These are phyloP conservation scores for Watsonalla cultraria DNA, from an alignment of 2,888 invertebrate genomes.

Conservation along the genomic window DNA sequence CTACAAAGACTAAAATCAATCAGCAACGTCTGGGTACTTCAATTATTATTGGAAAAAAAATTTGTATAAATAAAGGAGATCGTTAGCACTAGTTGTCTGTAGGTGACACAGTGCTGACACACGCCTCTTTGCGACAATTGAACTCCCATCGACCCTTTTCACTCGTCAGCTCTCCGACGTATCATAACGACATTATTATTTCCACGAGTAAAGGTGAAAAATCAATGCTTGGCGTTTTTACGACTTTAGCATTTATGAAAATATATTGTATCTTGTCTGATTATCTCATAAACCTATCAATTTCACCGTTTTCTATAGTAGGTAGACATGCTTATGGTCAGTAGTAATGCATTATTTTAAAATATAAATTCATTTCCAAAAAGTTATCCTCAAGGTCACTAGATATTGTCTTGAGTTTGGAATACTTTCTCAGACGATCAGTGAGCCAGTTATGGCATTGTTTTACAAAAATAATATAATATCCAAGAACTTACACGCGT, in stretches of 20 bases:
- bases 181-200: conserved; percentile 6
- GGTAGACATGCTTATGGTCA: too few relatives aligned
- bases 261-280: background rate
- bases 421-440: too few relatives aligned
- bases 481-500: too few relatives aligned
- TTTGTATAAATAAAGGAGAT: conserved; percentile 28
- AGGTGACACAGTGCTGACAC: conserved; percentile 56
- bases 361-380: too few relatives aligned
- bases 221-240: background rate
- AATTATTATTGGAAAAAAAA: conserved; percentile 17
- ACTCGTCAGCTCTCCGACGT: conserved; percentile 16
- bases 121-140: conserved; percentile 35
- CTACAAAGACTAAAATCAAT: background rate
- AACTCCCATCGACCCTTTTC: conserved; percentile 48
- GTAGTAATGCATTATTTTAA: too few relatives aligned
- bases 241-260: background rate
- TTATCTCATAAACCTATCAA: too few relatives aligned
- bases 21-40: conserved; percentile 2
- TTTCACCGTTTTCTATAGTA: too few relatives aligned
- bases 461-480: too few relatives aligned
- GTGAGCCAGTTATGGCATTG: too few relatives aligned
- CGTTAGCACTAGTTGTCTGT: conserved; percentile 42
- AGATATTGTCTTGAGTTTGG: too few relatives aligned
- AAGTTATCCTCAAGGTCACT: too few relatives aligned
- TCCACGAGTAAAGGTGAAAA: background rate